phyloP scores from a whole-genome alignment of 2,888 invertebrate genomes.

The Drosophila sordidapex region DNA sequence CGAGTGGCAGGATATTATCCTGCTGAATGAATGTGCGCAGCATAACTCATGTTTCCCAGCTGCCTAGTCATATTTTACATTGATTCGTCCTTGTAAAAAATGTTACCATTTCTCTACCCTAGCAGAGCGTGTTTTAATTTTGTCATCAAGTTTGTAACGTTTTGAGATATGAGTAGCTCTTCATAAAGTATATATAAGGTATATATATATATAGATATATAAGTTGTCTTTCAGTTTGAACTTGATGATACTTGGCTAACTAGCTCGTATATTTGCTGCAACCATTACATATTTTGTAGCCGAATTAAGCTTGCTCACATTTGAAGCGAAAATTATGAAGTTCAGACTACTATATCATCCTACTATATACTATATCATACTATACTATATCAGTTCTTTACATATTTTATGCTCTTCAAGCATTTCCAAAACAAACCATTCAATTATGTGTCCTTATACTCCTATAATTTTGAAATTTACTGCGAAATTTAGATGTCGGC shows the following conservation, averaged over 20 bases:
- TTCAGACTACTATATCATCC: too few species aligned
- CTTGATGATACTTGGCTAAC: too few species aligned
- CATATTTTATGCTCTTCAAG: not conserved
- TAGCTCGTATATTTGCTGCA: too few species aligned
- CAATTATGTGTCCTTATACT: too few species aligned
- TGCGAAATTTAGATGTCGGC: not conserved
- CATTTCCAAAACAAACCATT: too few species aligned
- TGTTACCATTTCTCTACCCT: not conserved
- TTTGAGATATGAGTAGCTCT: not conserved
- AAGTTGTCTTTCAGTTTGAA: too few species aligned
- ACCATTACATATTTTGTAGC: too few species aligned
- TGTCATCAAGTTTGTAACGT: not conserved
- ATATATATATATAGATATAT: too few species aligned
- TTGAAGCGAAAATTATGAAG: too few species aligned
- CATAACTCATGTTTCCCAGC: slow-evolving; percentile 50
- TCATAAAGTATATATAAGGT: not conserved
- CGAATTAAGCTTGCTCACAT: too few species aligned
- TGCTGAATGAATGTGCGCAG: slow-evolving; percentile 40
- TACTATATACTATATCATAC: too few species aligned
- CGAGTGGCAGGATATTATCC: slow-evolving; percentile 55
- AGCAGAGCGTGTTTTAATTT: not conserved
- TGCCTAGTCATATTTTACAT: slow-evolving; percentile 34
- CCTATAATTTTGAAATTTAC: not conserved
- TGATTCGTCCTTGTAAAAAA: slow-evolving; percentile 6
- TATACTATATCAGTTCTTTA: not conserved